Base-by-base conservation (phyloP, 2,888 invertebrate species). In the Brachyopa scutellaris region DNA sequence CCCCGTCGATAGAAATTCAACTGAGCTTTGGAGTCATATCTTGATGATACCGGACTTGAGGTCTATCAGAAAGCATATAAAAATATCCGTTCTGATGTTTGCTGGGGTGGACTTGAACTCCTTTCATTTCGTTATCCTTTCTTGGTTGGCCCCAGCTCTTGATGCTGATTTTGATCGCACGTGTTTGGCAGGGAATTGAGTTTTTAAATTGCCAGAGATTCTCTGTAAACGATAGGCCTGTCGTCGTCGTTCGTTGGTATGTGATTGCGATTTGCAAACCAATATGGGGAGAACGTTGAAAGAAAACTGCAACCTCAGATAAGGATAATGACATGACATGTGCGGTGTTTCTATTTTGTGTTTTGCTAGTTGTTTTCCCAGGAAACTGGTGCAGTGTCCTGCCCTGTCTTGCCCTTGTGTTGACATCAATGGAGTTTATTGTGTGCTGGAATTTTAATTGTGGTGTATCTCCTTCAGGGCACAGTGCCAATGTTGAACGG, bases 241-340 rank as follows among this genome's bases (percentile, higher is more conserved):
- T 73, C n/a, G 38, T 8, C 47, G 36, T n/a, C n/a, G n/a, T n/a
- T n/a, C n/a, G n/a, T n/a, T n/a, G n/a, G 38, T 38, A 76, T 66
- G 55, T 62, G 59, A 59, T 42, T 64, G 57, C n/a, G 47, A 49
- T 45, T 13, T 36, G 19, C 9, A 6, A n/a, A 2, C 2, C 42
- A 31, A 0, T 2, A 7, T 45, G 31, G 19, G 31, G 5, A 26
- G 2, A 26, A 31, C 45, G 9, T 47, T 70, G 33, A 42, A 11
- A 53, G 33, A 67, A 6, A 82, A 82, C 70, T 82, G 82, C 77
- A 82, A 82, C 82, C 82, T 66, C 82, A 82, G 82, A 82, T 82
- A 82, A 77, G 72, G 70, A 64, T 66, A 82, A 74, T 38, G 70
- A 72, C 77, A 77, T 70, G 77, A 66, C 59, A 77, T 72, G 59